These are phyloP conservation scores for Diceros bicornis DNA, from an alignment of 2,797 vertebrate genomes.

Conservation along the genomic window DNA sequence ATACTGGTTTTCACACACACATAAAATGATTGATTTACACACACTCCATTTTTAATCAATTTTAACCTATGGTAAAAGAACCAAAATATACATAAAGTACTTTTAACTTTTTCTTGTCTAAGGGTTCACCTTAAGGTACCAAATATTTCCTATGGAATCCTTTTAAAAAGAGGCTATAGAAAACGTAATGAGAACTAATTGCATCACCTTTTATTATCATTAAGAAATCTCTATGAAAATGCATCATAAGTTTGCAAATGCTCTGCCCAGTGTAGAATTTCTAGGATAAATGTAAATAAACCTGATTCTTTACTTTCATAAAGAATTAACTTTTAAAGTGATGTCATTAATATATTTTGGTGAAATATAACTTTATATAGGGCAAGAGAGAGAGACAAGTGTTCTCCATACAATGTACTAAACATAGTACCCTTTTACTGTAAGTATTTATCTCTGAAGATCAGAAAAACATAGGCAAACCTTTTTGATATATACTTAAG, in stretches of 20 bases:
- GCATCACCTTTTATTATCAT: conserved; percentile 25
- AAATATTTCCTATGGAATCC: conserved; percentile 56
- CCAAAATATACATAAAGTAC: conserved; percentile 8
- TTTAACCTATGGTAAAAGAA: conserved; percentile 57
- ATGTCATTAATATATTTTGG: background rate
- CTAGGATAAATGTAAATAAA: conserved; percentile 62
- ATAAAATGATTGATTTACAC: background rate
- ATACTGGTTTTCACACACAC: background rate
- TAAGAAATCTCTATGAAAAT: conserved; percentile 59
- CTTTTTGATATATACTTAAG: conserved; percentile 39
- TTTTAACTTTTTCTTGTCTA: conserved; percentile 41
- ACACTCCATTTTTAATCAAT: conserved; percentile 42
- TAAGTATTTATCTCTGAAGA: conserved; percentile 46
- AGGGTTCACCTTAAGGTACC: background rate
- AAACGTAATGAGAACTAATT: conserved; percentile 39
- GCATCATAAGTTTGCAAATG: background rate
- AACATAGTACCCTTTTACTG: conserved; percentile 37
- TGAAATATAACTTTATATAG: conserved; percentile 29
- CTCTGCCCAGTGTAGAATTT: conserved; percentile 36
- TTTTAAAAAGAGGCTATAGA: conserved; percentile 23
- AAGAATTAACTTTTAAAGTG: conserved; percentile 19
- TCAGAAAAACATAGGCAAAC: conserved; percentile 44
- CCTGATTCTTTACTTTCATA: conserved; percentile 27
- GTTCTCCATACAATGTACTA: background rate
- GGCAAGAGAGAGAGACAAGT: background rate